These are phyloP conservation scores for Philypnodon macrostomus DNA, from an alignment of 2,797 vertebrate species.

Conservation along the genomic window DNA sequence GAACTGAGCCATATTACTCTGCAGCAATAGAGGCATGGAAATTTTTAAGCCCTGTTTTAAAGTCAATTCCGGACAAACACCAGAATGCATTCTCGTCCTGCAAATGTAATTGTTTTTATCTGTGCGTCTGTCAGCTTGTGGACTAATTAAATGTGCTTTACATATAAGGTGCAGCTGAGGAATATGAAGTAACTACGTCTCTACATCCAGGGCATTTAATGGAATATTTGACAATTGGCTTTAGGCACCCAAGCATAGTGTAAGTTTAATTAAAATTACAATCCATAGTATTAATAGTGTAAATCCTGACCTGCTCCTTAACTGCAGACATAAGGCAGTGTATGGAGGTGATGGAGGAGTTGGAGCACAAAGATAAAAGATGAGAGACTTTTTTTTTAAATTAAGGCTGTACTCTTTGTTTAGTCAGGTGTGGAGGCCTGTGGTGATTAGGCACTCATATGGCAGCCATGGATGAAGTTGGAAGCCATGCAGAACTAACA, in stretches of 20 bases:
- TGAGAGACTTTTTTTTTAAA: constrained; percentile 48
- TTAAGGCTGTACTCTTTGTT: constrained; percentile 68
- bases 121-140: not conserved
- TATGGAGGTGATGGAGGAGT: constrained; percentile 8
- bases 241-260: constrained; percentile 39
- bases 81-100: not conserved
- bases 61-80: too few species aligned
- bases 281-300: constrained; percentile 47
- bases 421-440: constrained; percentile 76
- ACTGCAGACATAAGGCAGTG: constrained; percentile 28
- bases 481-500: constrained; percentile 80
- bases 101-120: constrained; percentile 4
- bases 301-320: constrained; percentile 42
- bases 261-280: constrained; percentile 51
- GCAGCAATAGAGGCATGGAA: too few species aligned
- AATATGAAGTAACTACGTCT: constrained; percentile 10
- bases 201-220: constrained; percentile 33
- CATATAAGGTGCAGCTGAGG: not conserved
- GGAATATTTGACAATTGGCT: constrained; percentile 41
- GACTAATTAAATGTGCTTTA: constrained; percentile 5
- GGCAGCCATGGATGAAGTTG: constrained; percentile 68
- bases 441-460: constrained; percentile 76
- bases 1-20: too few species aligned
- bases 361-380: constrained; percentile 37
- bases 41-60: too few species aligned